phyloP scores from a whole-genome alignment of 23 tunicate species.

The Corella eumyota region DNA sequence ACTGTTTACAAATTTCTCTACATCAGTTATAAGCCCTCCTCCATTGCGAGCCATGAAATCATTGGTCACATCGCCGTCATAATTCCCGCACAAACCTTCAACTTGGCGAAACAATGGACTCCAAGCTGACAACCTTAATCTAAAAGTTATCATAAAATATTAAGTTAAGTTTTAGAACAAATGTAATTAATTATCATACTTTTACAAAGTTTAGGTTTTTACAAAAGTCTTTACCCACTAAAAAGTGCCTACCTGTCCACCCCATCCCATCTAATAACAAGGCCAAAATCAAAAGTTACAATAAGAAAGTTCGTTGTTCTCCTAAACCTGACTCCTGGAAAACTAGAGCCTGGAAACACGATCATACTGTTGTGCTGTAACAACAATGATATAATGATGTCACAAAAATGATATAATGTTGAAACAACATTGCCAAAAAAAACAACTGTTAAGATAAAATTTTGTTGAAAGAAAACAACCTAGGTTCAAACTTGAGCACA shows the following conservation, averaged over 20 bases:
- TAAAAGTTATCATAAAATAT: not conserved
- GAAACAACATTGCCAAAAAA: not conserved
- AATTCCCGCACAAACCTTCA: slow-evolving; percentile 82
- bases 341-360: slow-evolving; percentile 30
- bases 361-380: slow-evolving; percentile 39
- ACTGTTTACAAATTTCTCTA: slow-evolving; percentile 43
- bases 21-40: slow-evolving; percentile 41
- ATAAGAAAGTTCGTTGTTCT: slow-evolving; percentile 16
- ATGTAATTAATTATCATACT: too few species aligned
- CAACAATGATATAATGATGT: not conserved
- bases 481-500: too few species aligned
- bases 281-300: slow-evolving; percentile 49
- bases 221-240: too few species aligned
- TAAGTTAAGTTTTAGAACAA: not conserved
- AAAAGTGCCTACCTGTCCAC: slow-evolving; percentile 43
- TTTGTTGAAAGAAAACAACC: not conserved
- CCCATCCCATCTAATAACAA: slow-evolving; percentile 71
- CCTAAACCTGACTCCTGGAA: slow-evolving; percentile 26
- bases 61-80: slow-evolving; percentile 50
- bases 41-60: slow-evolving; percentile 37
- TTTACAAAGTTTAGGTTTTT: too few species aligned
- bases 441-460: not conserved
- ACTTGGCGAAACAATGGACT: slow-evolving; percentile 15
- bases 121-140: slow-evolving; percentile 49
- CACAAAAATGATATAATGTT: not conserved